A percentile compares a stretch with the other conserved stretches of the same genome.
These are phyloP conservation scores for Malachius bipustulatus DNA, from an alignment of 2,888 invertebrate species.

Conservation along the genomic window DNA sequence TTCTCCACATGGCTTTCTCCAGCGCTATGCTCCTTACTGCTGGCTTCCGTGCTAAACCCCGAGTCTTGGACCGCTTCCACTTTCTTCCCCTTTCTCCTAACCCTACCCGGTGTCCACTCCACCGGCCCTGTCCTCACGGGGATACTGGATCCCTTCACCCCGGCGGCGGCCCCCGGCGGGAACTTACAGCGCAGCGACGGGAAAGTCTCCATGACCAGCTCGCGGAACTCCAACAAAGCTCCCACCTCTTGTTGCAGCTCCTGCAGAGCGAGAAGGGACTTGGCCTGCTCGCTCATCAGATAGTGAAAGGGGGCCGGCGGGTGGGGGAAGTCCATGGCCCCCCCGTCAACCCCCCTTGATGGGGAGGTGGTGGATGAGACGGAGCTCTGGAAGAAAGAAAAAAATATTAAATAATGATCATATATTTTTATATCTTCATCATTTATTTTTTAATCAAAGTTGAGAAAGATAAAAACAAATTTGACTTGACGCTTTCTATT, in stretches of 20 bases:
- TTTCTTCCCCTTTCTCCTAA: slow-evolving; percentile 44
- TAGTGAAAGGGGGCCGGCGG: slow-evolving; percentile 66
- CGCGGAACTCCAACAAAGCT: slow-evolving; percentile 80
- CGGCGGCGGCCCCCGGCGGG: slow-evolving; percentile 47
- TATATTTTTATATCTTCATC: too few species aligned
- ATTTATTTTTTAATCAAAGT: too few species aligned
- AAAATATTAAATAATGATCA: too few species aligned
- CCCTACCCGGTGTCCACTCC: slow-evolving; percentile 75
- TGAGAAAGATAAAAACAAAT: too few species aligned
- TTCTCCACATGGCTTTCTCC: too few species aligned
- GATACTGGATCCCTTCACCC: slow-evolving; percentile 40
- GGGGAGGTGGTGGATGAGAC: too few species aligned
- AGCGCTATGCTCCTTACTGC: slow-evolving; percentile 67
- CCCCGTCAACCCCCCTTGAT: slow-evolving; percentile 41
- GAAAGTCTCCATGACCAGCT: slow-evolving; percentile 89
- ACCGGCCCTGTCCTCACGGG: slow-evolving; percentile 43
- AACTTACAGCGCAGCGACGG: slow-evolving; percentile 82
- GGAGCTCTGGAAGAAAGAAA: too few species aligned
- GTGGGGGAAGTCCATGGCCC: slow-evolving; percentile 68
- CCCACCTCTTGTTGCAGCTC: slow-evolving; percentile 91
- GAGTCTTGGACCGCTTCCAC: slow-evolving; percentile 65
- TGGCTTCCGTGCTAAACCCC: slow-evolving; percentile 83
- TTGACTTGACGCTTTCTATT: too few species aligned
- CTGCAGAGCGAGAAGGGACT: slow-evolving; percentile 74
- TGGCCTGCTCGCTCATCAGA: slow-evolving; percentile 79